Evolutionary conservation across 2,113 vertebrate species (phyloP).

Genomic region (Chaetorhynchus papuensis): DNA sequence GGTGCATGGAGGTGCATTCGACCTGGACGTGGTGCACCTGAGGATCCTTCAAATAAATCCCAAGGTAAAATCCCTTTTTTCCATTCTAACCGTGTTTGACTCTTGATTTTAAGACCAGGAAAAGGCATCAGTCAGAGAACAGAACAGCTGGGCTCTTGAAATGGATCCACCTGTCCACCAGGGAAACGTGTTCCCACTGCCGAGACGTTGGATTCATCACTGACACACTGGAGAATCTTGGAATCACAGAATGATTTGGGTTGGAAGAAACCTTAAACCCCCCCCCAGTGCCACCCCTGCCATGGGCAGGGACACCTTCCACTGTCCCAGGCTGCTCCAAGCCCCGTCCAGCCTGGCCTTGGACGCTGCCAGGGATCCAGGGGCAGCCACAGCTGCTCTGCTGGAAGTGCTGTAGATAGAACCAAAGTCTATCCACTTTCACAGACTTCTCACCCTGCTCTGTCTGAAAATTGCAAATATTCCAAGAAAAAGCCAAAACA

Average conservation of each 20-base stretch:
- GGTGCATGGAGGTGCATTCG: no score
- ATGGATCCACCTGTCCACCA: neutral
- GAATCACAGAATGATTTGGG: neutral
- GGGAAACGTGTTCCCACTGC: fast-evolving
- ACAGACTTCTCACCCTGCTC: neutral
- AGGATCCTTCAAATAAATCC: no score
- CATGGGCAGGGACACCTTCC: neutral
- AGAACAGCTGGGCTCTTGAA: neutral
- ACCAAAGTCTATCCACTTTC: neutral
- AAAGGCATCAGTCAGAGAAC: neutral
- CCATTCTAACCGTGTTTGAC: no score
- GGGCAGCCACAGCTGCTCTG: neutral
- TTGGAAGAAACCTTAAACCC: neutral
- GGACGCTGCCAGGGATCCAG: neutral
- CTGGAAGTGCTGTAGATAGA: neutral
- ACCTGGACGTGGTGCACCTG: no score
- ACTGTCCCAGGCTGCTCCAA: neutral
- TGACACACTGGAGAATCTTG: fast-evolving
- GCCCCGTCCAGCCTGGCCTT: neutral
- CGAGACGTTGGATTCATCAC: neutral
- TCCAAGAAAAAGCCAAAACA: neutral
- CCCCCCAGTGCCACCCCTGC: neutral
- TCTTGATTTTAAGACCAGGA: no score
- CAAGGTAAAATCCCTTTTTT: no score
- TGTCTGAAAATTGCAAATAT: neutral